Conservation (phyloP, 2,797 vertebrate species). For the Cossypha polioptera region DNA sequence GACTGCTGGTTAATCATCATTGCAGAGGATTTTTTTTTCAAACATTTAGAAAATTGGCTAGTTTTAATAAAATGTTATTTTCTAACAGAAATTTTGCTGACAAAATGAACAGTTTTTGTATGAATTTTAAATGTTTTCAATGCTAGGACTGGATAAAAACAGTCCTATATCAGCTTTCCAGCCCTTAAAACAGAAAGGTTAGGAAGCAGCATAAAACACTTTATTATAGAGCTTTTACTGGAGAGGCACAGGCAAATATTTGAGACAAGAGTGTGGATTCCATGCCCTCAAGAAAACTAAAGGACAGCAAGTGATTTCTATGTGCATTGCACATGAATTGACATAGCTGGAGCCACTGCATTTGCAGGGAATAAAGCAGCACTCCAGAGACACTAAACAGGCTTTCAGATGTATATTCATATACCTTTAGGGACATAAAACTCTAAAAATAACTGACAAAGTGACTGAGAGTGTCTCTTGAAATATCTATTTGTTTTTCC, state of each 20-base stretch:
- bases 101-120: neutral
- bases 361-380: neutral
- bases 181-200: neutral
- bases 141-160: accelerated
- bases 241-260: neutral
- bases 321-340: neutral
- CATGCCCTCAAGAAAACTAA: neutral
- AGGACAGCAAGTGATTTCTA: neutral
- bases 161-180: neutral
- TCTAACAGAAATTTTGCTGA: neutral
- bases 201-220: neutral
- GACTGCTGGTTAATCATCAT: neutral
- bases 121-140: neutral
- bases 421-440: neutral
- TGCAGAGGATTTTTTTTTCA: neutral
- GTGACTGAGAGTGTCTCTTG: neutral
- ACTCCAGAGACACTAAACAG: neutral
- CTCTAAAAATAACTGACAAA: slow-evolving; percentile 8
- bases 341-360: neutral
- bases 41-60: accelerated
- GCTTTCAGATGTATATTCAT: neutral
- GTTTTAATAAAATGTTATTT: neutral
- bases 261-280: neutral
- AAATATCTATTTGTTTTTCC: neutral
- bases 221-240: neutral